Conservation (phyloP, 2,888 invertebrate species). For the Ophion costatus region DNA sequence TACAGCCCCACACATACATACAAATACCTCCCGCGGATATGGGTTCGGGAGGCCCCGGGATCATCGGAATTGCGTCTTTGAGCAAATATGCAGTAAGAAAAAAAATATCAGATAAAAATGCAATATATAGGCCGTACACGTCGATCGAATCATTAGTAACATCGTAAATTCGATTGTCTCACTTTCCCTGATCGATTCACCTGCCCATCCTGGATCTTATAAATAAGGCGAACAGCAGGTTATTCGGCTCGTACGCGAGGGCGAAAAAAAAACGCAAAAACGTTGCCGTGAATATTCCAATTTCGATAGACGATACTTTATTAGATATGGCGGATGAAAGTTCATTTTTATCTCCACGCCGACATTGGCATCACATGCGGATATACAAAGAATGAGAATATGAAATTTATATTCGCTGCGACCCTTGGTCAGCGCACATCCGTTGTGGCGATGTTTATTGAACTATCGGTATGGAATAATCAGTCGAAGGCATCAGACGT, state of each 20-base stretch:
- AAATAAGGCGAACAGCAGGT: neutral
- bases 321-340: neutral
- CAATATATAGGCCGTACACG: slow-evolving; percentile 11
- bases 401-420: too few species aligned
- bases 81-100: slow-evolving; percentile 17
- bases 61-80: slow-evolving; percentile 19
- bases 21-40: slow-evolving; percentile 21
- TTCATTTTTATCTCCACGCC: neutral
- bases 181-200: slow-evolving; percentile 42
- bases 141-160: slow-evolving; percentile 51
- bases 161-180: slow-evolving; percentile 53
- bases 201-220: slow-evolving; percentile 31
- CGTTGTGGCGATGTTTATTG: too few species aligned
- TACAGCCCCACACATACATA: neutral
- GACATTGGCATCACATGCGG: neutral
- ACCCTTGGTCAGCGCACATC: too few species aligned
- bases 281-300: neutral
- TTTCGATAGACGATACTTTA: neutral
- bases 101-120: slow-evolving; percentile 57
- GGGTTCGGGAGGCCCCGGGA: slow-evolving; percentile 13
- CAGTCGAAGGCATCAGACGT: too few species aligned
- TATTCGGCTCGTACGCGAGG: neutral
- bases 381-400: too few species aligned
- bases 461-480: too few species aligned
- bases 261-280: neutral